Evolutionary conservation across 2,888 invertebrate genomes (phyloP), one percentile per base, ranked within the genome.

Genomic region (Hybos culiciformis): DNA sequence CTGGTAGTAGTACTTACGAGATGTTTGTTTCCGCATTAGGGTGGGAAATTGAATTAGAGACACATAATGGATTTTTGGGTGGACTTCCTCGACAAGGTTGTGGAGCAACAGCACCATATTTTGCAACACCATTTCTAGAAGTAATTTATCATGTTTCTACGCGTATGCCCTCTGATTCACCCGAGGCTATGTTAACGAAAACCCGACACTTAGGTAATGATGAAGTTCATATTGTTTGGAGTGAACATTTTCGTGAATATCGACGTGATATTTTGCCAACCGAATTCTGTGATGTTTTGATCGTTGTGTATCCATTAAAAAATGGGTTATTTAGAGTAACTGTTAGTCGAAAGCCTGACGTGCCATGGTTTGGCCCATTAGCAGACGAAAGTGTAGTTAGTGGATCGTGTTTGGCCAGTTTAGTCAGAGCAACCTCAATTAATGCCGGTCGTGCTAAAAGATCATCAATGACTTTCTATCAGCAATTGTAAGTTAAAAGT

Each of bases 201-300:
- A 90, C 92, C 12, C 78, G 92, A 5, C 96, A 97, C 70, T 72
- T 97, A 50, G 96, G 96, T 37, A 97, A 97, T 68, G 96, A 97
- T 66, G 96, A 97, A 67, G 90, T 98, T 45, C 97, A 97, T 63
- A 92, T 98, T 50, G 93, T 99, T 23, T 98, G 98, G 98, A 94
- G 93, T 40, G 98, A 99, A 61, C 94, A 98, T 67, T 78, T 77
- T 66, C 76, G 94, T 48, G 91, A 94, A 59, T 98, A 98, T 71
- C 77, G 93, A 46, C 78, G 96, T 44, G 93, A 93, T 60, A 94
- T 96, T 55, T 83, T 99, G 60, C 94, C 97, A 42, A 98, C 98
- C 11, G 96, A 98, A 70, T 98, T 98, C 74, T 97, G 96, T 65
- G 98, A 98, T 72, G 91, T 98, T 49, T 77, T 98, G 47, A 91